A percentile compares a stretch with the other conserved stretches of the same genome.
Conservation (phyloP, 2,888 invertebrate species). For the Ophion slaviceki region DNA sequence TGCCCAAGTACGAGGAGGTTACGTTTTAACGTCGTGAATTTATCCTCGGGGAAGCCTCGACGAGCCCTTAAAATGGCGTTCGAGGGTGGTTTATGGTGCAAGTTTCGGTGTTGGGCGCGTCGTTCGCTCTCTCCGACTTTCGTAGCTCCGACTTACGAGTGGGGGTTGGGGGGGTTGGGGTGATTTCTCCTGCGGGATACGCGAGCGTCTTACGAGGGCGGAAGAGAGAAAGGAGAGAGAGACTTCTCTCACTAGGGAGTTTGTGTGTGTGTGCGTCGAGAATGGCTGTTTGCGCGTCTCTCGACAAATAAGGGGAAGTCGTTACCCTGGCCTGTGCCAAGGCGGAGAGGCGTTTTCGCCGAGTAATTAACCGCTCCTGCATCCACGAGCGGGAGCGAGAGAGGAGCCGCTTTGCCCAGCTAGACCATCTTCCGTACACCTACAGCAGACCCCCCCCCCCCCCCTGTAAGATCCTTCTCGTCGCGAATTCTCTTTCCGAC, state of each 20-base stretch:
- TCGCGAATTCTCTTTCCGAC: slow-evolving; percentile 71
- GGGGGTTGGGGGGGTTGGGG: neutral
- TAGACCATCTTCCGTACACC: neutral
- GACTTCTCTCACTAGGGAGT: slow-evolving; percentile 26
- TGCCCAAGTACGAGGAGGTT: slow-evolving; percentile 4
- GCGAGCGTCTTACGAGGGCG: slow-evolving; percentile 42
- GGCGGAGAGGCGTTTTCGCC: slow-evolving; percentile 61
- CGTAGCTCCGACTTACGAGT: neutral
- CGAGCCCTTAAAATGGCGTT: slow-evolving; percentile 58
- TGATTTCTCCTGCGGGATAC: neutral
- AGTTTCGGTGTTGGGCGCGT: slow-evolving; percentile 49
- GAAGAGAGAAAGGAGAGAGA: neutral
- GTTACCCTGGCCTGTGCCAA: slow-evolving; percentile 74
- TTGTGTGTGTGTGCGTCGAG: slow-evolving; percentile 72
- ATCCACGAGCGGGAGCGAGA: slow-evolving; percentile 35
- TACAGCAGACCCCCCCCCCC: slow-evolving; percentile 71
- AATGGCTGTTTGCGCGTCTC: slow-evolving; percentile 79
- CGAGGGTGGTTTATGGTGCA: slow-evolving; percentile 56
- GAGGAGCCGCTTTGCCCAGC: neutral
- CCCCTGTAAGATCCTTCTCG: neutral
- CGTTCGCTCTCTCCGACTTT: neutral
- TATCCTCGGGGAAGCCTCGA: slow-evolving; percentile 33
- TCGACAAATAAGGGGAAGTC: slow-evolving; percentile 83
- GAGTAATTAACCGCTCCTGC: slow-evolving; percentile 69
- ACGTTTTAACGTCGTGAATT: slow-evolving; percentile 57